Evolutionary conservation across 2,113 vertebrate species (phyloP).

Genomic region (Lonchura striata): DNA sequence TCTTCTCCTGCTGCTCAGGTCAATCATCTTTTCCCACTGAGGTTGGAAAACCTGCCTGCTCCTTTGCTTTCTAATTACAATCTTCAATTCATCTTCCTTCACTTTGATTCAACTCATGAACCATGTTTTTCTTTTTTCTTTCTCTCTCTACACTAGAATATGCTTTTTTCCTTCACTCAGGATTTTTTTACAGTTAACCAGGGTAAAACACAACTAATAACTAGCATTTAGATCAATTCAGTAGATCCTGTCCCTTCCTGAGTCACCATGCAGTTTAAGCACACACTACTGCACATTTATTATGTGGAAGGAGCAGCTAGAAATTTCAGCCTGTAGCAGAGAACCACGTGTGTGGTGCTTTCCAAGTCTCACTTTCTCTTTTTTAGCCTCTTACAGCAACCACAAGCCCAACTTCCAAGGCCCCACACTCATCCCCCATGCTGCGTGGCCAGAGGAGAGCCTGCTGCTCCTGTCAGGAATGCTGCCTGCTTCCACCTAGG

Average conservation of each 20-base stretch:
- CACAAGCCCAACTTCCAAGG: background rate
- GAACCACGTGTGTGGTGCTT: background rate
- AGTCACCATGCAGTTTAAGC: background rate
- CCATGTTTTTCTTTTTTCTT: background rate
- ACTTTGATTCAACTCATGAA: background rate
- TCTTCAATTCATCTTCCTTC: constrained; percentile 45
- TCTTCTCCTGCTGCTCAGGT: constrained; percentile 44
- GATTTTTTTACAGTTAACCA: background rate
- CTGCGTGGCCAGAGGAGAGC: background rate
- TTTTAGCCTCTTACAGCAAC: background rate
- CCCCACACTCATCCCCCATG: background rate
- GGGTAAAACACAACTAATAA: background rate
- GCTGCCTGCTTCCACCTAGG: background rate
- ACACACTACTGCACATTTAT: background rate
- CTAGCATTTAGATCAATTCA: background rate
- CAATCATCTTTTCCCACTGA: constrained; percentile 56
- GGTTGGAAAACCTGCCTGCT: constrained; percentile 23
- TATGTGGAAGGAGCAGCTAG: background rate
- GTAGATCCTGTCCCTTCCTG: background rate
- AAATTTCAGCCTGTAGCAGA: background rate
- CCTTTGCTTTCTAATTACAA: constrained; percentile 47
- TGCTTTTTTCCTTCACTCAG: background rate
- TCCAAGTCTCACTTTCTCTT: background rate
- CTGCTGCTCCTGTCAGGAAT: background rate
- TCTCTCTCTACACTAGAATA: background rate